Evolutionary conservation across 2,797 vertebrate genomes (phyloP).

Genomic region (Amniataba percoides): DNA sequence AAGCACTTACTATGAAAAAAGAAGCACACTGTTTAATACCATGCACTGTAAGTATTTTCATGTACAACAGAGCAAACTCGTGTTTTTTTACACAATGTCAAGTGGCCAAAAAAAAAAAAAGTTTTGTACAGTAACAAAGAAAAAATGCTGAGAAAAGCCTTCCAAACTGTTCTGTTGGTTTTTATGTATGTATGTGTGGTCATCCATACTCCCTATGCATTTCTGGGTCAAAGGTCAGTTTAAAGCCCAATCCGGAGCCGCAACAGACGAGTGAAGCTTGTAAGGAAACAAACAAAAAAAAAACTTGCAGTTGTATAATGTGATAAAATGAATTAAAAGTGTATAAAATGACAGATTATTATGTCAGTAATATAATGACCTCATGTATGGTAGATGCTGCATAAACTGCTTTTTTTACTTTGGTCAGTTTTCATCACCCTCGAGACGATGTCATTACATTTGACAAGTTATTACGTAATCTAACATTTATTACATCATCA

Average conservation of each 20-base stretch:
- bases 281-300: not conserved
- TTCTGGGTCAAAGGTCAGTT: constrained; percentile 85
- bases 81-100: constrained; percentile 85
- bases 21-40: constrained; percentile 79
- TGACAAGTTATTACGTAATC: constrained; percentile 35
- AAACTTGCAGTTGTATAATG: not conserved
- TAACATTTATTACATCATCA: constrained; percentile 35
- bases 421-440: not conserved
- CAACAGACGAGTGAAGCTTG: not conserved
- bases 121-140: constrained; percentile 76
- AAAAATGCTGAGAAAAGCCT: constrained; percentile 73
- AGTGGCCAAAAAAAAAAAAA: constrained; percentile 67
- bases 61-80: constrained; percentile 79
- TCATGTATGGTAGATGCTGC: not conserved
- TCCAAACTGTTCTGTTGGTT: constrained; percentile 77
- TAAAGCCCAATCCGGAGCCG: constrained; percentile 69
- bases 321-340: not conserved
- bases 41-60: constrained; percentile 81
- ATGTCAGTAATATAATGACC: no score
- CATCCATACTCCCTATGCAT: constrained; percentile 91
- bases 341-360: not conserved
- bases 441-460: constrained; percentile 2
- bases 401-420: not conserved
- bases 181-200: constrained; percentile 65
- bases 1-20: constrained; percentile 54